Conservation (phyloP, 1,140 invertebrate species). For the Pectinophora gossypiella region DNA sequence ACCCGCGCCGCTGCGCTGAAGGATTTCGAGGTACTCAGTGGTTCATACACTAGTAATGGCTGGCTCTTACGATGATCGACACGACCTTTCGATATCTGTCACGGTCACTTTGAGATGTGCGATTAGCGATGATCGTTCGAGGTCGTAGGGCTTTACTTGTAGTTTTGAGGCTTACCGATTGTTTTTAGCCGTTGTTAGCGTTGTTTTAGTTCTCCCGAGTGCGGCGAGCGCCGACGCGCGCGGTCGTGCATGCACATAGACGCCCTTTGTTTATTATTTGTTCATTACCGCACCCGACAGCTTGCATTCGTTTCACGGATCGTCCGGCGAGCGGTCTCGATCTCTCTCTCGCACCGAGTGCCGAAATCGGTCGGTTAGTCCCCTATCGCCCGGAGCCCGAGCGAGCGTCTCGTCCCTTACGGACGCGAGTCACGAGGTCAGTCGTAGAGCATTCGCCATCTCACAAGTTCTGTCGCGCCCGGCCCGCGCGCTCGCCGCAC, state of each 20-base stretch:
- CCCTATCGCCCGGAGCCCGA: slow-evolving; percentile 45
- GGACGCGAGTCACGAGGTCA: slow-evolving; percentile 61
- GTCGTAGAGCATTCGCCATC: slow-evolving; percentile 70
- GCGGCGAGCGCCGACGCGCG: slow-evolving; percentile 66
- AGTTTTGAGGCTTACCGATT: slow-evolving; percentile 77
- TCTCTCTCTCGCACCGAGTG: slow-evolving; percentile 46
- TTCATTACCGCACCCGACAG: slow-evolving; percentile 69
- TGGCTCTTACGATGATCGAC: slow-evolving; percentile 73
- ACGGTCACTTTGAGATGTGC: slow-evolving; percentile 53
- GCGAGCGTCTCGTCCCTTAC: slow-evolving; percentile 43
- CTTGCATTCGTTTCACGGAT: slow-evolving; percentile 68
- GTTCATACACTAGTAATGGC: slow-evolving; percentile 72
- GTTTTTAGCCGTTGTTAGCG: slow-evolving; percentile 75
- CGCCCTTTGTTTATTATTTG: slow-evolving; percentile 68
- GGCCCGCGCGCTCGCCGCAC: slow-evolving; percentile 19
- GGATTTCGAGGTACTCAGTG: slow-evolving; percentile 85
- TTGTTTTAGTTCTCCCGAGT: slow-evolving; percentile 75
- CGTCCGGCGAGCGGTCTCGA: slow-evolving; percentile 65
- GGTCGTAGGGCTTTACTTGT: slow-evolving; percentile 77
- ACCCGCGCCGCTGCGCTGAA: slow-evolving; percentile 76
- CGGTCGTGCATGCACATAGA: slow-evolving; percentile 71
- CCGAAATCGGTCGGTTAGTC: slow-evolving; percentile 33
- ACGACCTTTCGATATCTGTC: slow-evolving; percentile 60
- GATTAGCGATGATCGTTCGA: slow-evolving; percentile 68
- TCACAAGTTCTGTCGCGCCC: slow-evolving; percentile 63